Evolutionary conservation across 2,797 vertebrate species (phyloP), one percentile per base, ranked within the genome.

Genomic region (Lindbergichthys nudifrons): DNA sequence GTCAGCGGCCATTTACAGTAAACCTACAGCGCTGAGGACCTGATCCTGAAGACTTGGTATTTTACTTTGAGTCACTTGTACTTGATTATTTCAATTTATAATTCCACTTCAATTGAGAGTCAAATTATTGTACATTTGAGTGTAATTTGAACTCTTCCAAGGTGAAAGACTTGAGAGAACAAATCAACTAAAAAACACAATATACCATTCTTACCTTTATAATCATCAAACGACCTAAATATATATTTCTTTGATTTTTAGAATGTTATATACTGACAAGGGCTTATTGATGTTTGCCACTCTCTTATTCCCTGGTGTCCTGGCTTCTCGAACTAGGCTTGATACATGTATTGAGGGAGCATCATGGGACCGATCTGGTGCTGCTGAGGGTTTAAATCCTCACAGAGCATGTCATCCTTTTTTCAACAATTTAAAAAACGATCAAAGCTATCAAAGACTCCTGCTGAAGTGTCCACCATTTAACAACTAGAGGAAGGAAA

Each of bases 331-430:
- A 52, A 53, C 18, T 61, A 42, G 6, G 10, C n/a, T 63, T 70
- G 47, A 73, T 52, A 32, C 60, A 50, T 75, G 63, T 48, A 51
- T 62, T 70, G 21, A 63, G 0, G 0, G 32, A 7, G 32, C 32
- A 36, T 36, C 32, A 36, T 36, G 41, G 26, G 26, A 36, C 7
- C 32, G 32, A 26, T 26, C 26, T 26, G 26, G 6, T 36, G 7
- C 32, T 36, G 32, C 32, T 36, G 32, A 36, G 32, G 8, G 32
- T 36, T 36, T 36, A 36, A 9, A 41, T 47, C 42, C 47, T 56
- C 50, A 58, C 43, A 82, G 43, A 81, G 30, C 42, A 19, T 18
- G 61, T 57, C 12, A n/a, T 13, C 61, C 39, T 36, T 18, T 18
- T 8, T 36, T 32, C 15, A 72, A 51, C 64, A 58, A 19, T 0